These are phyloP conservation scores for Oceanodroma tethys DNA, from an alignment of 2,113 vertebrate species.

Conservation along the genomic window DNA sequence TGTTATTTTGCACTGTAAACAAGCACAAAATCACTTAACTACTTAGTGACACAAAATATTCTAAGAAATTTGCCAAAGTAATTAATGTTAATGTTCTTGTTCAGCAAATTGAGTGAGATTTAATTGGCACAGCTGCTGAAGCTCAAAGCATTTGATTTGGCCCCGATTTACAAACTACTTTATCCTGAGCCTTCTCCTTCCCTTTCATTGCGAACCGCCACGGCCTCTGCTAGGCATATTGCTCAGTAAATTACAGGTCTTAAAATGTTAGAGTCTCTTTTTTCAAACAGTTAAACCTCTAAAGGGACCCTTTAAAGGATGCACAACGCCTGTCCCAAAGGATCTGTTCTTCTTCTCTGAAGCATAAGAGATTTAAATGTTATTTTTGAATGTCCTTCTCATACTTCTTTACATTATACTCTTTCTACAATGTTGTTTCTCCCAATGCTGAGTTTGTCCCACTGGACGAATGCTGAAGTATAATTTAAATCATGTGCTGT, in stretches of 20 bases:
- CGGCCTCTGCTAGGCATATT: not conserved
- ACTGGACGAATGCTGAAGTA: not conserved
- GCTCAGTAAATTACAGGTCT: not conserved
- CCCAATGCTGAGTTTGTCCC: not conserved
- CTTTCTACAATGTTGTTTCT: not conserved
- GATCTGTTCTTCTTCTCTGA: not conserved
- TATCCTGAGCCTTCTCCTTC: not conserved
- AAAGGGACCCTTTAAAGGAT: not conserved
- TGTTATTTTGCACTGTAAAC: not conserved
- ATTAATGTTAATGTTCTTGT: constrained; percentile 11
- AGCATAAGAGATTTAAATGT: not conserved
- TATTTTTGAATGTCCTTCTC: not conserved
- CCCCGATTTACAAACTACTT: not conserved
- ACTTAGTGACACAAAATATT: not conserved
- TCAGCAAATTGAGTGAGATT: constrained; percentile 31
- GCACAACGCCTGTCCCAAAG: not conserved
- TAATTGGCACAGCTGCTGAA: constrained; percentile 39
- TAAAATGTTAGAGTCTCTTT: not conserved
- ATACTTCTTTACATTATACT: not conserved
- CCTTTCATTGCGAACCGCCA: not conserved
- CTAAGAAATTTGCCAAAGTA: constrained; percentile 25
- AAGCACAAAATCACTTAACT: not conserved
- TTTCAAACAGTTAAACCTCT: not conserved
- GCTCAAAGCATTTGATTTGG: constrained; percentile 13
- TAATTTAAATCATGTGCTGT: not conserved